Base-by-base conservation (phyloP, 2,797 vertebrate species). In the Tarsius wallacei region DNA sequence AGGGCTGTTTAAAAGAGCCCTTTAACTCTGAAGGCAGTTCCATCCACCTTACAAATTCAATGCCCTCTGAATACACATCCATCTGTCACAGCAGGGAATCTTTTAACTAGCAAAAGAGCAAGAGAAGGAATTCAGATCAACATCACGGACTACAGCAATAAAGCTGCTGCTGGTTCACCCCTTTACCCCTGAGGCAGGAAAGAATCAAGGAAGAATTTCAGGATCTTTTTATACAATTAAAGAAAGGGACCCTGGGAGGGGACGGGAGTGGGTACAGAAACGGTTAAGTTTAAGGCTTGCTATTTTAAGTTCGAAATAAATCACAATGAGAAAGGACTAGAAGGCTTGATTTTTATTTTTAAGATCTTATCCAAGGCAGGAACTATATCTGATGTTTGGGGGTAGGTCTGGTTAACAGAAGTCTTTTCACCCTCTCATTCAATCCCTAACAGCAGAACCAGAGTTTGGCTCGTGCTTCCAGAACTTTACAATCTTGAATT, bases 171-270 rank as follows among this genome's bases (percentile, higher is more conserved):
- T 6, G 14, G 36, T 66, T 64, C 91, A 57, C 93, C 88, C 94
- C 87, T 97, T 91, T 85, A 59, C 92, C 66, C 86, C 49, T 12
- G 24, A 95, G 84, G 91, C 90, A 95, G 90, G 49, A 87, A 97
- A 97, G 92, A 98, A 96, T 96, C 98, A 97, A 97, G 94, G 78
- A 97, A 97, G 94, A 97, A 98, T 97, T 96, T 95, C 96, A 97
- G 73, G 97, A 98, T 95, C 97, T 97, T 98, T 98, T 90, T 87
- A 88, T 97, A 96, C 93, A 96, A 96, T 94, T 95, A 83, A 96
- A 97, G 91, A 95, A 74, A 93, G 66, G 73, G 91, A 95, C 92
- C 85, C 0, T 0, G 87, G 59, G 89, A 17, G 63, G 63, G 86
- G 86, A 36, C 68, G 91, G 63, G 19, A 55, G 71, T 19, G 71